A percentile compares a stretch with the other conserved stretches of the same genome.
These are phyloP conservation scores for Puffinus mauretanicus DNA, from an alignment of 2,113 vertebrate genomes.

Conservation along the genomic window DNA sequence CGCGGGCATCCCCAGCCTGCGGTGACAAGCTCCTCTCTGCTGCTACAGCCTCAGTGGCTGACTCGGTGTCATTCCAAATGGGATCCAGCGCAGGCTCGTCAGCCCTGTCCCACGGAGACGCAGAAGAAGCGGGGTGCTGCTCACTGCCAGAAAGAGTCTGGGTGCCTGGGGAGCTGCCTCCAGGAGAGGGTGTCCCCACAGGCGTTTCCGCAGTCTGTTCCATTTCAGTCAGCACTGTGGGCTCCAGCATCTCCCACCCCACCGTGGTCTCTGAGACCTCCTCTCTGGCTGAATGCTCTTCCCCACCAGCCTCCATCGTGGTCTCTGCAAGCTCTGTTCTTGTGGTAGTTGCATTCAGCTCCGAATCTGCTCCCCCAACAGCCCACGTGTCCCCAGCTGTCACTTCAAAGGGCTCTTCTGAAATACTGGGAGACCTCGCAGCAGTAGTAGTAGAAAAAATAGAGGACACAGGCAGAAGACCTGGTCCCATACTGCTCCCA, in stretches of 20 bases:
- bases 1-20: slow-evolving; percentile 13
- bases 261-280: background rate
- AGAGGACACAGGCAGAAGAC: slow-evolving; percentile 39
- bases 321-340: background rate
- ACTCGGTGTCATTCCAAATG: background rate
- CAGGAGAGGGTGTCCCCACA: background rate
- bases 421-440: background rate
- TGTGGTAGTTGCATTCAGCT: background rate
- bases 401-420: background rate
- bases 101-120: background rate
- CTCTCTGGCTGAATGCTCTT: slow-evolving; percentile 17
- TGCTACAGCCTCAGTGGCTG: background rate
- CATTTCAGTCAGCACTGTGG: background rate
- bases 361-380: background rate
- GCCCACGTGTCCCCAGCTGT: slow-evolving; percentile 2
- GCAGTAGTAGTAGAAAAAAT: slow-evolving; percentile 31
- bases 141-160: background rate
- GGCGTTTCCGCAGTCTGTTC: background rate
- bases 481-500: slow-evolving; percentile 71
- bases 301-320: background rate
- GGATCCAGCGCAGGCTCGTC: background rate
- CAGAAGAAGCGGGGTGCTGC: background rate
- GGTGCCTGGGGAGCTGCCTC: background rate
- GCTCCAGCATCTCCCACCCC: slow-evolving; percentile 1
- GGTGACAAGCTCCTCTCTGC: slow-evolving; percentile 31